These are phyloP conservation scores for Egretta garzetta DNA, from an alignment of 2,113 vertebrate species.

Conservation along the genomic window DNA sequence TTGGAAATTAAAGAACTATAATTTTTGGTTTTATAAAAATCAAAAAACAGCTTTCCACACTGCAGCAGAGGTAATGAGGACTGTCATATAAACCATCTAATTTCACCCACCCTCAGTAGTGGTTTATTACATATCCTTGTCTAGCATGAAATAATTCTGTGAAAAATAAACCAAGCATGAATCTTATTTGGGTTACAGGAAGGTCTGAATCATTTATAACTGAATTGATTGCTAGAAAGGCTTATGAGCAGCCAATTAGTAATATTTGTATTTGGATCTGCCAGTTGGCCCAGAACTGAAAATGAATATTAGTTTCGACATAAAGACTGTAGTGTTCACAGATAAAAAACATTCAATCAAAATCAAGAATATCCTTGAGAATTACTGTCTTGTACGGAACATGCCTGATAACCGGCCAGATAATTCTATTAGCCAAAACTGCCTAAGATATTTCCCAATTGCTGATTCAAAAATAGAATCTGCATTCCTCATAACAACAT, in stretches of 20 bases:
- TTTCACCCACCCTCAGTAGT: neutral
- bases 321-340: constrained; percentile 3
- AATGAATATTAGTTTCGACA: constrained; percentile 26
- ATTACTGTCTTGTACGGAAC: constrained; percentile 20
- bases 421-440: neutral
- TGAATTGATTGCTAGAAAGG: constrained; percentile 54
- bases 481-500: neutral
- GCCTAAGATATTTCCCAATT: neutral
- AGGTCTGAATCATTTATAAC: constrained; percentile 60
- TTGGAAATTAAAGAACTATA: neutral
- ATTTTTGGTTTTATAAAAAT: neutral
- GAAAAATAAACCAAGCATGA: constrained; percentile 14
- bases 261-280: constrained; percentile 56
- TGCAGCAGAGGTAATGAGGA: neutral
- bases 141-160: neutral
- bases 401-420: constrained; percentile 24
- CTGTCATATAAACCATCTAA: neutral
- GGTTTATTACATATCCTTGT: neutral
- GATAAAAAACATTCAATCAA: constrained; percentile 3
- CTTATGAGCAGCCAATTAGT: constrained; percentile 49
- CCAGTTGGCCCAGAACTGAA: constrained; percentile 40
- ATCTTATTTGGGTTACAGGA: constrained; percentile 54
- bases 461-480: neutral
- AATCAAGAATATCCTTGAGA: constrained; percentile 37
- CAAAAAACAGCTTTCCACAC: neutral